phyloP scores from a whole-genome alignment of 2,113 vertebrate genomes.

The Microtus montanus region DNA sequence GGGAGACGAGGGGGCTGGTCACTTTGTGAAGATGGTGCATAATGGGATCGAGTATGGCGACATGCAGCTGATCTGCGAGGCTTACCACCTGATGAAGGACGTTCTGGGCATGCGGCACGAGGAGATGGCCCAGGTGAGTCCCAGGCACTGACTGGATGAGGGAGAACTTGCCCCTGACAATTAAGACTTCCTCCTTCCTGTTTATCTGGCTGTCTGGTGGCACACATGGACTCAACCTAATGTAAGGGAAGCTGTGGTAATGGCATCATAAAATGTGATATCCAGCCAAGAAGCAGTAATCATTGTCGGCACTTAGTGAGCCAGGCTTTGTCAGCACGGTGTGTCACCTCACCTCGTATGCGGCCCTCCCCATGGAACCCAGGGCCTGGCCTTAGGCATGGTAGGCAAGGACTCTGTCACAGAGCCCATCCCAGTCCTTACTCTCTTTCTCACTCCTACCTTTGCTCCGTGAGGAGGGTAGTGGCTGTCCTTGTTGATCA shows the following conservation, averaged over 20 bases:
- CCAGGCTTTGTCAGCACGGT: neutral
- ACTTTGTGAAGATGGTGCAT: constrained; percentile 99
- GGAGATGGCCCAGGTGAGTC: constrained; percentile 93
- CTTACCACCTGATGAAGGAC: constrained; percentile 99
- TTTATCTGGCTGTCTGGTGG: neutral
- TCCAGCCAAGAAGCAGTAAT: fast-evolving
- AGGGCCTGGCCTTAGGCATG: neutral
- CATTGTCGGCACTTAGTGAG: fast-evolving
- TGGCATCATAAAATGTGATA: neutral
- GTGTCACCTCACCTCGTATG: fast-evolving
- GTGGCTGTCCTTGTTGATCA: neutral
- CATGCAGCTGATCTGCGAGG: constrained; percentile 99
- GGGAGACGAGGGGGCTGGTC: constrained; percentile 95
- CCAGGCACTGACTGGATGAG: fast-evolving
- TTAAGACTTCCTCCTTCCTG: neutral
- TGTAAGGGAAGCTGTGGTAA: neutral
- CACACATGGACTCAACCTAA: neutral
- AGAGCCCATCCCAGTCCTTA: neutral
- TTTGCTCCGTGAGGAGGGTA: fast-evolving
- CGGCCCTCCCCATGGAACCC: neutral
- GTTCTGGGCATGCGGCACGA: constrained; percentile 92
- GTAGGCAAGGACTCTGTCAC: neutral
- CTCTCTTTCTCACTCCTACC: neutral
- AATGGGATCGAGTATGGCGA: constrained; percentile 99
- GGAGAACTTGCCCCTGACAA: neutral